A percentile compares a stretch with the other conserved stretches of the same genome.
phyloP scores from a whole-genome alignment of 2,888 invertebrate genomes.

The Lepeophtheirus nordmannii region DNA sequence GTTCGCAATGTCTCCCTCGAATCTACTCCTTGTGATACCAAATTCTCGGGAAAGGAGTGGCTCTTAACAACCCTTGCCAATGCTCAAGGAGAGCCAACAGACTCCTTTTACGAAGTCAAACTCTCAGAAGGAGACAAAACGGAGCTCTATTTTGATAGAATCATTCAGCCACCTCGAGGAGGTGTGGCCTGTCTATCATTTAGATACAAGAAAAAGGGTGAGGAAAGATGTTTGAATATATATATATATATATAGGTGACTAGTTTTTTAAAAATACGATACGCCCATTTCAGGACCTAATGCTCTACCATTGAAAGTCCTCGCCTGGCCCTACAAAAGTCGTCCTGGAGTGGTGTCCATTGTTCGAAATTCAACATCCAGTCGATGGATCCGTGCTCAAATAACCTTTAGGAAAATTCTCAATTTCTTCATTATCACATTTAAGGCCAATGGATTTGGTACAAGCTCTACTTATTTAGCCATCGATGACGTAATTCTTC shows the following conservation, averaged over 20 bases:
- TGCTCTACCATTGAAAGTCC: neutral
- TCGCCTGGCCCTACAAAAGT: conserved; percentile 15
- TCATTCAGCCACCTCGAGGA: conserved; percentile 6
- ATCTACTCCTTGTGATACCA: neutral
- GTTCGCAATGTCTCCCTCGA: neutral
- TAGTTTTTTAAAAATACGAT: neutral
- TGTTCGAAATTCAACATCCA: conserved; percentile 4
- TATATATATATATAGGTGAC: neutral
- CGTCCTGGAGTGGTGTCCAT: conserved; percentile 14
- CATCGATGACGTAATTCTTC: conserved; percentile 8
- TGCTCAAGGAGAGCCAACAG: neutral
- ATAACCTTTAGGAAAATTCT: conserved; percentile 14
- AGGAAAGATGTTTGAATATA: neutral
- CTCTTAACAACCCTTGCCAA: neutral
- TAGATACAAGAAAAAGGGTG: conserved; percentile 12
- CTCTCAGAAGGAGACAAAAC: neutral
- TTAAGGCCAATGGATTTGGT: neutral
- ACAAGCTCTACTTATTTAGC: conserved; percentile 3
- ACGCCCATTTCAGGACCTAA: neutral
- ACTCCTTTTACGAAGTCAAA: neutral
- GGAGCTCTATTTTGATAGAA: conserved; percentile 13
- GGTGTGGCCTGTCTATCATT: conserved; percentile 22
- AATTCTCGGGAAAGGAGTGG: conserved; percentile 18
- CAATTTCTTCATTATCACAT: conserved; percentile 18
- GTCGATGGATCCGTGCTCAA: conserved; percentile 20